Conservation (phyloP, 2,113 vertebrate species). For the Genyomyrus donnyi region DNA sequence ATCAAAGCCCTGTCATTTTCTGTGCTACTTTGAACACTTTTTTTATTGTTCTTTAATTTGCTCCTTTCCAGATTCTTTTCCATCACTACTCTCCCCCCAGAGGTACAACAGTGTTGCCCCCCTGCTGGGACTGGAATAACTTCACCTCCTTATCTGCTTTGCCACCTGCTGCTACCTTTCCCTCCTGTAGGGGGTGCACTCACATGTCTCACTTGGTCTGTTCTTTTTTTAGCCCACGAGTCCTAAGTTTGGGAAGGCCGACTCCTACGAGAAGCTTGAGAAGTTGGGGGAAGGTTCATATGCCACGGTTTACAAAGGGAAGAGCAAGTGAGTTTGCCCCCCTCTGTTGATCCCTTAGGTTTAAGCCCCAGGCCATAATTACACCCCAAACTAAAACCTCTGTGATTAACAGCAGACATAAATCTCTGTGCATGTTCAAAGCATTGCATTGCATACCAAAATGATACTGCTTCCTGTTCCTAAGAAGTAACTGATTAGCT, state of each 20-base stretch:
- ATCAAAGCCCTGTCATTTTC: not conserved
- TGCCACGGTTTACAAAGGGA: slow-evolving; percentile 96
- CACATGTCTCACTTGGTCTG: slow-evolving; percentile 16
- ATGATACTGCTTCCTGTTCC: not conserved
- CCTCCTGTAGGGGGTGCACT: not conserved
- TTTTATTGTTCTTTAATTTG: not conserved
- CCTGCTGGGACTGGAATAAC: not conserved
- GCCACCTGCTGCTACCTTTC: not conserved
- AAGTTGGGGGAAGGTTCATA: slow-evolving; percentile 96
- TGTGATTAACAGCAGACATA: not conserved
- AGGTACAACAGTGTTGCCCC: not conserved
- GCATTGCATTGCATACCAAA: not conserved
- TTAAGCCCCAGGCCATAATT: not conserved
- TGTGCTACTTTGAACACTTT: not conserved
- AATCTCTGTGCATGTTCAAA: not conserved
- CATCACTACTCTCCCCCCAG: not conserved
- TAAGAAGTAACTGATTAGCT: not conserved
- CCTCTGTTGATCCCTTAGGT: not conserved
- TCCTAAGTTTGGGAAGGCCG: slow-evolving; percentile 95
- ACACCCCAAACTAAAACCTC: not conserved
- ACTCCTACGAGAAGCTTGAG: slow-evolving; percentile 96
- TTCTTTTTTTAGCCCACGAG: slow-evolving; percentile 77
- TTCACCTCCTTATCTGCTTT: not conserved
- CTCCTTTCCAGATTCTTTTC: not conserved
- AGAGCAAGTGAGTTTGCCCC: slow-evolving; percentile 88